These are phyloP conservation scores for Rutilus rutilus DNA, from an alignment of 2,113 vertebrate genomes.

Conservation along the genomic window DNA sequence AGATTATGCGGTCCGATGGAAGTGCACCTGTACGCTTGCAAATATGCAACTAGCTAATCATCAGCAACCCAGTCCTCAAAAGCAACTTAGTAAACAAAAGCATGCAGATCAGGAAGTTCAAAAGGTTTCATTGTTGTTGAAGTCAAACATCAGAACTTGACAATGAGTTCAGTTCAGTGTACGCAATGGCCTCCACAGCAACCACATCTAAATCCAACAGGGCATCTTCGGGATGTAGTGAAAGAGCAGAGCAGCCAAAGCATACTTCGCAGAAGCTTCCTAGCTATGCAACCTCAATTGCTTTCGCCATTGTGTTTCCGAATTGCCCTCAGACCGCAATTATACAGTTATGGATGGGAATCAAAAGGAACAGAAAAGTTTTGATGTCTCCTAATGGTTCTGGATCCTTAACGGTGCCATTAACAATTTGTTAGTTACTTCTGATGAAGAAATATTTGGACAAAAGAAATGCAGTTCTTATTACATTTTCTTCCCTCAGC, in stretches of 20 bases:
- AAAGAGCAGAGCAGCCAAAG: neutral
- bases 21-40: neutral
- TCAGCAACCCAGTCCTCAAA: neutral
- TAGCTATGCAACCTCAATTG: neutral
- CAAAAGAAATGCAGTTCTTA: neutral
- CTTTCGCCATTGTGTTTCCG: neutral
- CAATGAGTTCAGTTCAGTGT: neutral
- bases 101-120: neutral
- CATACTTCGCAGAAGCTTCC: neutral
- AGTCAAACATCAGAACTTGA: neutral
- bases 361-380: too few relatives aligned
- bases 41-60: neutral
- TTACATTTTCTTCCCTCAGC: neutral
- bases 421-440: neutral
- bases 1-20: conserved; percentile 34
- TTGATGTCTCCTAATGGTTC: too few relatives aligned
- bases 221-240: neutral
- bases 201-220: neutral
- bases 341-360: too few relatives aligned
- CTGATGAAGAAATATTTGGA: neutral
- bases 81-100: neutral
- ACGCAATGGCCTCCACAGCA: neutral
- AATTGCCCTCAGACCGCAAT: neutral
- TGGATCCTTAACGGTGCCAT: neutral
- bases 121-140: neutral